Evolutionary conservation across 1,140 invertebrate genomes (phyloP).

Genomic region (Oryctes rhinoceros): DNA sequence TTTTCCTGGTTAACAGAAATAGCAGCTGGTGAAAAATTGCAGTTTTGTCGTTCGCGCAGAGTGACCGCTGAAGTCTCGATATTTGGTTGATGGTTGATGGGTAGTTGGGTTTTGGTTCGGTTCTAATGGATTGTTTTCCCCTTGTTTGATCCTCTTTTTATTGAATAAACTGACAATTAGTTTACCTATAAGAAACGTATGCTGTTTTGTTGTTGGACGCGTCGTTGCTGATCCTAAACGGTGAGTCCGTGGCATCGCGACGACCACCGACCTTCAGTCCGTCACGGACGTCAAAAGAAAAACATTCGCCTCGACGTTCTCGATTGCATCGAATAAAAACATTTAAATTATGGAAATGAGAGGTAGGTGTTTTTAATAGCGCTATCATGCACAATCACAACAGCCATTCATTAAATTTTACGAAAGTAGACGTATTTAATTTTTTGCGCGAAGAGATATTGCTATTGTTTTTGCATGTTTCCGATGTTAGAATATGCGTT

Average conservation of each 20-base stretch:
- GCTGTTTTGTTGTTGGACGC: neutral
- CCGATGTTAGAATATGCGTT: too few relatives aligned
- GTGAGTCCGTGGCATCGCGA: conserved; percentile 30
- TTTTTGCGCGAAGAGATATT: too few relatives aligned
- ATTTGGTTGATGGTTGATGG: conserved; percentile 18
- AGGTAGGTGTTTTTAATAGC: conserved; percentile 45
- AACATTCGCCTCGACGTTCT: neutral
- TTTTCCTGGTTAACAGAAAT: conserved; percentile 59
- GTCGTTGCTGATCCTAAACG: conserved; percentile 31
- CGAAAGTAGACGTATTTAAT: too few relatives aligned
- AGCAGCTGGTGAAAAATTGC: conserved; percentile 54
- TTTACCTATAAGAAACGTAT: neutral
- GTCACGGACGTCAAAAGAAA: conserved; percentile 5
- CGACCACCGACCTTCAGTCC: conserved; percentile 12
- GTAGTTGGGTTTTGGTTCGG: neutral
- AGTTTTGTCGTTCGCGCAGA: conserved; percentile 42
- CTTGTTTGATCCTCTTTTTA: conserved; percentile 40
- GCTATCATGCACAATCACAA: neutral
- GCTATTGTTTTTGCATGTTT: too few relatives aligned
- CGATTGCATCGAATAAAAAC: neutral
- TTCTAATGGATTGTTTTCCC: neutral
- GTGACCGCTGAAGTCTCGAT: conserved; percentile 41
- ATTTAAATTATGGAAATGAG: conserved; percentile 50
- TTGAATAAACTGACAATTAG: conserved; percentile 45
- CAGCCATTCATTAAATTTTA: too few relatives aligned